Conservation (phyloP, 2,113 vertebrate genomes). For the Pachypanchax playfairii region DNA sequence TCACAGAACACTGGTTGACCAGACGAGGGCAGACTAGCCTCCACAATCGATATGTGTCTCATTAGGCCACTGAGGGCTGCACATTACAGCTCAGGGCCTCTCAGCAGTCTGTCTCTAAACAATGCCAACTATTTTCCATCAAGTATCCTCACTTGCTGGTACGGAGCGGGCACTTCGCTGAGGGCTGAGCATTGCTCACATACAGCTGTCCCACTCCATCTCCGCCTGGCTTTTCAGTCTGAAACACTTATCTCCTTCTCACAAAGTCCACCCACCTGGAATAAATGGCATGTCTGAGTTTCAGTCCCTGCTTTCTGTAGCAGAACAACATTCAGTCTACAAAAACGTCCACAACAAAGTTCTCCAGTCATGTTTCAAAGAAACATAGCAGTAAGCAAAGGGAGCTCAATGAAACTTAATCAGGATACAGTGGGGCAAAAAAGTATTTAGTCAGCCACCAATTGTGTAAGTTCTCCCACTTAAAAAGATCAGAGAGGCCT, state of each 20-base stretch:
- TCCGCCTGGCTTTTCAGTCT: conserved; percentile 23
- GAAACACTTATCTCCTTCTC: conserved; percentile 1
- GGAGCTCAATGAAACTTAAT: too few relatives aligned
- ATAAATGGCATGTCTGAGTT: not conserved
- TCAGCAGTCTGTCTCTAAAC: conserved; percentile 62
- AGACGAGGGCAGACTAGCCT: conserved; percentile 17
- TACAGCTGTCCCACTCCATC: conserved; percentile 54
- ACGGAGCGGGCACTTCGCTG: conserved; percentile 62
- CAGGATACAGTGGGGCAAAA: too few relatives aligned
- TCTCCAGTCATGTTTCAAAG: too few relatives aligned
- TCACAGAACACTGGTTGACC: conserved; percentile 43
- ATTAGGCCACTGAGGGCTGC: conserved; percentile 26
- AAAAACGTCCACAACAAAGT: not conserved
- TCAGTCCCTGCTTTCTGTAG: not conserved
- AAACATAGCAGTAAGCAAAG: too few relatives aligned
- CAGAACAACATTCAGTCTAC: not conserved
- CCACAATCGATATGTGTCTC: conserved; percentile 51
- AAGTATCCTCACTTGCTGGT: conserved; percentile 76
- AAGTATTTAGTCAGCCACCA: too few relatives aligned
- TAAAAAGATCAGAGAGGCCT: too few relatives aligned
- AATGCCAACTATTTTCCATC: conserved; percentile 71
- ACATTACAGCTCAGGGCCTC: conserved; percentile 36
- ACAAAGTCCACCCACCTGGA: conserved; percentile 6
- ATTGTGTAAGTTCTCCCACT: too few relatives aligned
- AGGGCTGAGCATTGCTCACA: conserved; percentile 63